Percentiles rank a stretch among this genome's conserved stretches.
These are phyloP conservation scores for Marisa cornuarietis DNA, from an alignment of 1,140 invertebrate species.

Conservation along the genomic window DNA sequence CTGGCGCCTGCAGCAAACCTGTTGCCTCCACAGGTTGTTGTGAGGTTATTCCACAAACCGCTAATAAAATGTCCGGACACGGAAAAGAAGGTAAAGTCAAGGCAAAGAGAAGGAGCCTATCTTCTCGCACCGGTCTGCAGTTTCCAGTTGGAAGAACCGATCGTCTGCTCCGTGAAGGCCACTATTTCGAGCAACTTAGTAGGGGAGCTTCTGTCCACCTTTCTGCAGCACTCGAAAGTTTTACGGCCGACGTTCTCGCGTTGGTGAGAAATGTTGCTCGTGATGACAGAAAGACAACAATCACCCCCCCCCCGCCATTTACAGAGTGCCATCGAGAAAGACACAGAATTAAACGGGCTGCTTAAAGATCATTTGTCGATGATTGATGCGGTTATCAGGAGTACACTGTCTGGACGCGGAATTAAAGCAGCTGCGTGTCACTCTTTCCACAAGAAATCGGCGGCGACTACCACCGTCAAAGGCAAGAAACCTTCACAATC, in stretches of 20 bases:
- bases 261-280: slow-evolving; percentile 80
- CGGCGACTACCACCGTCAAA: slow-evolving; percentile 25
- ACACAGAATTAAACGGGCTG: slow-evolving; percentile 65
- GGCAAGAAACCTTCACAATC: slow-evolving; percentile 54
- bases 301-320: slow-evolving; percentile 62
- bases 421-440: slow-evolving; percentile 64
- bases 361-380: too few species aligned
- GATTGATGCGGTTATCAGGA: too few species aligned
- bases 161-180: slow-evolving; percentile 62
- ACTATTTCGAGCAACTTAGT: slow-evolving; percentile 59
- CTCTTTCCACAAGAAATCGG: slow-evolving; percentile 62
- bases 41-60: not conserved
- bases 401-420: slow-evolving; percentile 63
- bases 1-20: not conserved
- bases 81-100: slow-evolving; percentile 70
- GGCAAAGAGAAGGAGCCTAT: slow-evolving; percentile 65
- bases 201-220: slow-evolving; percentile 61
- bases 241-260: slow-evolving; percentile 68
- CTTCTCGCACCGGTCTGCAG: slow-evolving; percentile 64
- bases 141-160: slow-evolving; percentile 66
- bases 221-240: slow-evolving; percentile 65
- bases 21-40: not conserved
- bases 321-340: slow-evolving; percentile 63
- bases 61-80: slow-evolving; percentile 52
- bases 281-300: slow-evolving; percentile 69